A percentile compares a stretch with the other conserved stretches of the same genome.
Conservation (phyloP, 2,797 vertebrate genomes). For the Microcaecilia unicolor region DNA sequence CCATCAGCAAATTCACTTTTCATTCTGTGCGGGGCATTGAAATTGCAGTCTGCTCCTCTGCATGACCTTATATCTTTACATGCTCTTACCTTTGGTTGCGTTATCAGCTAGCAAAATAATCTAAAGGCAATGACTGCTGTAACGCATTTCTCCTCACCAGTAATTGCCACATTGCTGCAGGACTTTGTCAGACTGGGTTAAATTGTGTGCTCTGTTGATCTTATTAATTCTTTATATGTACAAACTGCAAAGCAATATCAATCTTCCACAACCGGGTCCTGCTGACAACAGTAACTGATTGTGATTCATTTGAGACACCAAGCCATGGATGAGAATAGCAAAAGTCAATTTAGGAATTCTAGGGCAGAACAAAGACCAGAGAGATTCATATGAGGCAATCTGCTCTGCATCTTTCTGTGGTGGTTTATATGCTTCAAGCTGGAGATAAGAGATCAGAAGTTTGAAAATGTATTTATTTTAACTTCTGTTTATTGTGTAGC, state of each 20-base stretch:
- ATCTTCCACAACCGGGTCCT: slow-evolving; percentile 12
- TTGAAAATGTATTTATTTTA: too few species aligned
- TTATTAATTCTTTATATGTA: slow-evolving; percentile 12
- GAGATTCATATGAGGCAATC: slow-evolving; percentile 6
- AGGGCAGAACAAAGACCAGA: slow-evolving; percentile 18
- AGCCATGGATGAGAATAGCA: background rate
- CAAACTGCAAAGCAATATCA: slow-evolving; percentile 1
- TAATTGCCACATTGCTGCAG: slow-evolving; percentile 21
- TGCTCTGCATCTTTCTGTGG: slow-evolving; percentile 12
- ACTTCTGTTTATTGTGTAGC: too few species aligned
- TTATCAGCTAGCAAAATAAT: slow-evolving; percentile 25
- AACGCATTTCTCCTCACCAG: slow-evolving; percentile 16
- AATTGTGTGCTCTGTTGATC: slow-evolving; percentile 30
- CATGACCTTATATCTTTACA: slow-evolving; percentile 4
- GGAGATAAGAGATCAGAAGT: slow-evolving; percentile 1
- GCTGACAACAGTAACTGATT: slow-evolving; percentile 19
- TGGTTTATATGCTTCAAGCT: background rate
- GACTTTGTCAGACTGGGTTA: slow-evolving; percentile 12
- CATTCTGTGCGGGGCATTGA: slow-evolving; percentile 18
- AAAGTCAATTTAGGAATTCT: slow-evolving; percentile 17
- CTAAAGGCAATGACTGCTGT: slow-evolving; percentile 23
- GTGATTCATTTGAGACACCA: slow-evolving; percentile 13
- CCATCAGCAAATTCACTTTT: slow-evolving; percentile 32
- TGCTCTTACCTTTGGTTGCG: slow-evolving; percentile 16
- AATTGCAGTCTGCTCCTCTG: slow-evolving; percentile 6